Conservation (phyloP, 2,797 vertebrate species). For the Poecile montanus region DNA sequence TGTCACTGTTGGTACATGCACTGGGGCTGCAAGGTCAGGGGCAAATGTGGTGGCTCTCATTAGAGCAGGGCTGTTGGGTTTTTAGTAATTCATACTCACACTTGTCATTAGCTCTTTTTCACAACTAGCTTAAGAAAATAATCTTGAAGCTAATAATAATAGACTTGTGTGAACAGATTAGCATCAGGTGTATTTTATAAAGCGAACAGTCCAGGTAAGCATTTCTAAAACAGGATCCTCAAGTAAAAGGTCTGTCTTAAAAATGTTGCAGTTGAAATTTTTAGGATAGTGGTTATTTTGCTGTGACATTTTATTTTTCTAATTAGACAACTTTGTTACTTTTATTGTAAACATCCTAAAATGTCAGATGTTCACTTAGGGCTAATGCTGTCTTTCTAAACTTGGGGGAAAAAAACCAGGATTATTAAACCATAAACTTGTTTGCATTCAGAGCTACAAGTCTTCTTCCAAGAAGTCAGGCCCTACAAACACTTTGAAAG, state of each 20-base stretch:
- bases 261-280: not conserved
- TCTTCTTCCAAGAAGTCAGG: not conserved
- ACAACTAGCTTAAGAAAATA: not conserved
- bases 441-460: not conserved
- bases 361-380: not conserved
- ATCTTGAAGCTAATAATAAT: not conserved
- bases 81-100: not conserved
- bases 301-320: not conserved
- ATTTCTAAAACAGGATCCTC: not conserved
- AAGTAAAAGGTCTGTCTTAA: not conserved
- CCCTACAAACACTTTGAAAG: not conserved
- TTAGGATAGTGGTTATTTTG: not conserved
- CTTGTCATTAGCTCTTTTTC: not conserved
- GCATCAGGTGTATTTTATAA: not conserved
- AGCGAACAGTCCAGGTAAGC: not conserved
- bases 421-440: not conserved
- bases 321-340: not conserved
- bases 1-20: fast-evolving
- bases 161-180: not conserved
- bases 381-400: not conserved
- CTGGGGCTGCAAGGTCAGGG: not conserved
- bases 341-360: not conserved
- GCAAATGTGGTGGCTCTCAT: not conserved
- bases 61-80: not conserved
- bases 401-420: fast-evolving